Conservation (phyloP, 2,888 invertebrate genomes). For the Apeira syringaria region DNA sequence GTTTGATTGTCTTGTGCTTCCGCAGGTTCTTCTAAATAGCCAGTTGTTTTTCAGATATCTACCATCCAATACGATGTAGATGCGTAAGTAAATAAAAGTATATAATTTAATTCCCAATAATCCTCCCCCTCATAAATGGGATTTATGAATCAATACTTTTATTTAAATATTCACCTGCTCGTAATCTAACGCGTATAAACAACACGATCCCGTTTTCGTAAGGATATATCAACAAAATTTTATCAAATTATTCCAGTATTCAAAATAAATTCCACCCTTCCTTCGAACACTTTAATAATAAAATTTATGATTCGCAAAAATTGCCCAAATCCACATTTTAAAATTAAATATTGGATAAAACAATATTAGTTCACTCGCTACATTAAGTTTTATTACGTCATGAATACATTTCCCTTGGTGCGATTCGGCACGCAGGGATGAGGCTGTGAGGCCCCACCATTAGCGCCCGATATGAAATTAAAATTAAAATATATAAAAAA, state of each 20-base stretch:
- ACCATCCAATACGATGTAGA: too few relatives aligned
- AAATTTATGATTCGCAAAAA: constrained; percentile 76
- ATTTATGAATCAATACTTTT: too few relatives aligned
- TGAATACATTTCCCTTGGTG: constrained; percentile 76
- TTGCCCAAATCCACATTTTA: constrained; percentile 65
- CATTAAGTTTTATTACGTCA: constrained; percentile 79
- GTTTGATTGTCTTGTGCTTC: too few relatives aligned
- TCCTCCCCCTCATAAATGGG: too few relatives aligned
- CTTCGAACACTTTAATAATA: constrained; percentile 42
- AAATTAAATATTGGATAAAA: constrained; percentile 82
- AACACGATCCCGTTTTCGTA: too few relatives aligned
- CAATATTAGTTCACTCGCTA: constrained; percentile 83
- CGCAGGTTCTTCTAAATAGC: too few relatives aligned
- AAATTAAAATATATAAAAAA: constrained; percentile 84
- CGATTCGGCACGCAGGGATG: constrained; percentile 81
- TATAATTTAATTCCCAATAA: too few relatives aligned
- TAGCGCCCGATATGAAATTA: constrained; percentile 83
- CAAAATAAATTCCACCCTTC: constrained; percentile 27
- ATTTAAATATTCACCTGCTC: too few relatives aligned
- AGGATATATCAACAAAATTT: too few relatives aligned
- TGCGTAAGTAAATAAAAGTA: too few relatives aligned
- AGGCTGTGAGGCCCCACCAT: constrained; percentile 74
- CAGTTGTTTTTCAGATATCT: too few relatives aligned
- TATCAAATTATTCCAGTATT: constrained; percentile 16
- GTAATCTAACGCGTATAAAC: too few relatives aligned